phyloP scores from a whole-genome alignment of 2,113 vertebrate genomes.

The Onychorhynchus coronatus region DNA sequence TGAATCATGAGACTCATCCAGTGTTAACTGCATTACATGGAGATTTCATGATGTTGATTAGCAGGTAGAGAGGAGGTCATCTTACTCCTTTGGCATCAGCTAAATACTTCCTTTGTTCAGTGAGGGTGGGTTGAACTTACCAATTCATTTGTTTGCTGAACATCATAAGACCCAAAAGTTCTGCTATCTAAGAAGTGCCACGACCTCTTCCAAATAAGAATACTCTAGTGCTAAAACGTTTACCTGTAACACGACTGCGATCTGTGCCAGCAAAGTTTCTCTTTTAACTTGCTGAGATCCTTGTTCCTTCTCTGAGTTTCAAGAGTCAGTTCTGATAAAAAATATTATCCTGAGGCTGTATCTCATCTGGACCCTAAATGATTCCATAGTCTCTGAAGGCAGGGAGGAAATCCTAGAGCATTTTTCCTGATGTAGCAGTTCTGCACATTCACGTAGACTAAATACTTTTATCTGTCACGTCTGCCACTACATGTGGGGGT shows the following conservation, averaged over 20 bases:
- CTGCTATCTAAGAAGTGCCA: background rate
- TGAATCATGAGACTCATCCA: background rate
- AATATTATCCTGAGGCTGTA: background rate
- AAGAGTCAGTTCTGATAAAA: background rate
- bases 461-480: background rate
- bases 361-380: background rate
- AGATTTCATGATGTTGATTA: background rate
- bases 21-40: background rate
- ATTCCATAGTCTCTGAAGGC: background rate
- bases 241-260: background rate
- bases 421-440: background rate
- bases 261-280: background rate
- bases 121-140: background rate
- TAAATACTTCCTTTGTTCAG: background rate
- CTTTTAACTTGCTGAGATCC: background rate
- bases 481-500: background rate
- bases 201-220: background rate
- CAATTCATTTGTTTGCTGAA: background rate
- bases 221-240: fast-evolving
- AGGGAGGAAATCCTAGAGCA: background rate
- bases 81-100: background rate
- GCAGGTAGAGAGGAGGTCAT: background rate
- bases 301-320: background rate
- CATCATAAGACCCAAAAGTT: background rate
- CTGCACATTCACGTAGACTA: background rate